A percentile compares a stretch with the other conserved stretches of the same genome.
Evolutionary conservation across 2,888 invertebrate genomes (phyloP).

Genomic region (Tanytarsus gracilentus): DNA sequence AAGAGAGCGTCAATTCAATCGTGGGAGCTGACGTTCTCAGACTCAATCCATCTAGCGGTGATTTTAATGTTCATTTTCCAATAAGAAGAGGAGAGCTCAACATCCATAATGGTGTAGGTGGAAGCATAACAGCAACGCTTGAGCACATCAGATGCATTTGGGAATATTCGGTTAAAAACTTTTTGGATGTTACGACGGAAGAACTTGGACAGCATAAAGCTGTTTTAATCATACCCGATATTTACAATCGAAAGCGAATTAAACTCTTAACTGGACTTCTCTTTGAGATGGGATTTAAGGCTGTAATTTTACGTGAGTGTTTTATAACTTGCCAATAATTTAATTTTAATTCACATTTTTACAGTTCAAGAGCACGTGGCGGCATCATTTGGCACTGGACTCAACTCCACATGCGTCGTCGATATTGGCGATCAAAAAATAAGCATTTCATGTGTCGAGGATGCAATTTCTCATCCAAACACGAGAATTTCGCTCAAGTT

Average conservation of each 20-base stretch:
- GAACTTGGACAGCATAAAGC: constrained; percentile 72
- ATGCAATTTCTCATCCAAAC: constrained; percentile 84
- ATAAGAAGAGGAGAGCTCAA: constrained; percentile 81
- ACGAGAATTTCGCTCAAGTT: constrained; percentile 77
- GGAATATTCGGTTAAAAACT: constrained; percentile 67
- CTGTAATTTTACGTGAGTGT: constrained; percentile 45
- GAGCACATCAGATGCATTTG: constrained; percentile 83
- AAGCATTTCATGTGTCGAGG: constrained; percentile 91
- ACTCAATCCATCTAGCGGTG: constrained; percentile 55
- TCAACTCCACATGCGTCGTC: constrained; percentile 84
- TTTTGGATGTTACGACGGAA: constrained; percentile 61
- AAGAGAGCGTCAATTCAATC: constrained; percentile 49
- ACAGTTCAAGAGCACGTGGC: constrained; percentile 61
- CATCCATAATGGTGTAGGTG: constrained; percentile 72
- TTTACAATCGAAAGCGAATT: constrained; percentile 76
- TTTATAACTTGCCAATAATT: too few species aligned
- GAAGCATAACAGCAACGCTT: constrained; percentile 73
- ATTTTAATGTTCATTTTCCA: constrained; percentile 85
- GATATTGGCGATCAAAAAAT: constrained; percentile 95
- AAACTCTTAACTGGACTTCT: constrained; percentile 75
- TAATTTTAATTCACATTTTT: constrained; percentile 31
- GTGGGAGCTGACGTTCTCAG: constrained; percentile 70
- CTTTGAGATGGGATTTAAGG: constrained; percentile 72
- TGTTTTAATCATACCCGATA: constrained; percentile 80
- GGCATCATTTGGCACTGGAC: constrained; percentile 74